Conservation (phyloP, 2,797 vertebrate genomes). For the Hoplostethus mediterraneus region DNA sequence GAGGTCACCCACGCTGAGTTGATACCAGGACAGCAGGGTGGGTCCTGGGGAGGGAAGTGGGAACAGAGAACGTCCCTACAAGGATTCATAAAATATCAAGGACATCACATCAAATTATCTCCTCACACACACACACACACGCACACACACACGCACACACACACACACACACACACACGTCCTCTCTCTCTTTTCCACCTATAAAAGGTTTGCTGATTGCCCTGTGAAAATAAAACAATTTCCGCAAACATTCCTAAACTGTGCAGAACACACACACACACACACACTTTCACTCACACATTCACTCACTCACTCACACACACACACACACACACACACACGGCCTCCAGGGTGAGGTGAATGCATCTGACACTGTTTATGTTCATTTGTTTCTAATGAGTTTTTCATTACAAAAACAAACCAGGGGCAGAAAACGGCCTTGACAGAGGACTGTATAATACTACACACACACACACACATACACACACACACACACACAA, state of each 20-base stretch:
- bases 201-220: slow-evolving; percentile 22
- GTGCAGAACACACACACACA: not conserved
- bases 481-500: not conserved
- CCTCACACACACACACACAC: too few relatives aligned
- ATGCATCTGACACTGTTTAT: slow-evolving; percentile 44
- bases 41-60: too few relatives aligned
- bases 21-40: too few relatives aligned
- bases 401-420: slow-evolving; percentile 70
- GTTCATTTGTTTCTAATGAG: slow-evolving; percentile 62
- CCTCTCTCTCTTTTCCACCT: slow-evolving; percentile 6
- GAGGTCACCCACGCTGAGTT: too few relatives aligned
- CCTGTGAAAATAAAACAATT: slow-evolving; percentile 55
- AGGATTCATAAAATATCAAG: too few relatives aligned
- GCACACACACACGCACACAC: too few relatives aligned
- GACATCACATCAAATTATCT: too few relatives aligned
- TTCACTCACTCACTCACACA: slow-evolving; percentile 15
- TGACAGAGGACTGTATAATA: slow-evolving; percentile 23
- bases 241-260: slow-evolving; percentile 28
- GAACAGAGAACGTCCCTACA: too few relatives aligned
- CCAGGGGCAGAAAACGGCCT: slow-evolving; percentile 33
- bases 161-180: too few relatives aligned
- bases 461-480: slow-evolving; percentile 21
- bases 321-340: slow-evolving; percentile 15
- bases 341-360: slow-evolving; percentile 6
- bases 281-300: not conserved